Conservation (phyloP, 2,113 vertebrate species). For the Gadus macrocephalus region DNA sequence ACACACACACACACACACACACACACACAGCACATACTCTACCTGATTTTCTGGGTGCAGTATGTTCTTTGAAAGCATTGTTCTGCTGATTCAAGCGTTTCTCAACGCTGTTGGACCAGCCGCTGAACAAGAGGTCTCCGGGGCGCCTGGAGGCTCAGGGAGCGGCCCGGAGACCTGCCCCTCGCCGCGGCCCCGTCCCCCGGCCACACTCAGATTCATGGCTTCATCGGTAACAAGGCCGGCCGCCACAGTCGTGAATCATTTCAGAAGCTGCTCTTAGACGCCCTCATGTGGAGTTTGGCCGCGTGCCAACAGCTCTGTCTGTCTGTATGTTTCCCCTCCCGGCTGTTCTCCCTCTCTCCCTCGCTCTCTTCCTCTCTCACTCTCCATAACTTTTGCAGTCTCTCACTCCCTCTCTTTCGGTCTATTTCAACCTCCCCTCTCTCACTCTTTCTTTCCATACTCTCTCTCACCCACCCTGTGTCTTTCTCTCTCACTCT, state of each 20-base stretch:
- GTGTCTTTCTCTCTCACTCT: too few relatives aligned
- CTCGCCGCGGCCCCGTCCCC: not conserved
- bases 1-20: not conserved
- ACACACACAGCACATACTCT: not conserved
- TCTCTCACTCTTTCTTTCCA: too few relatives aligned
- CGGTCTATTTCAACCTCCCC: too few relatives aligned
- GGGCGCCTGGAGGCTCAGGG: not conserved
- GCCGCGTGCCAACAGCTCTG: conserved; percentile 36
- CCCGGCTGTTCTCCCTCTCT: conserved; percentile 5
- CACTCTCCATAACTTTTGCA: not conserved
- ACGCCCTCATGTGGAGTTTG: conserved; percentile 31
- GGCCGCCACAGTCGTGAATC: conserved; percentile 43
- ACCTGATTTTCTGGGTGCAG: not conserved
- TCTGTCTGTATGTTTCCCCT: conserved; percentile 17
- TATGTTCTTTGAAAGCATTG: not conserved
- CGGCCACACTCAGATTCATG: conserved; percentile 27
- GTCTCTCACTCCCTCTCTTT: too few relatives aligned
- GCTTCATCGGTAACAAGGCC: conserved; percentile 52
- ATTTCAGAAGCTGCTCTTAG: conserved; percentile 19
- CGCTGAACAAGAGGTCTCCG: not conserved
- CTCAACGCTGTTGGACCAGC: not conserved
- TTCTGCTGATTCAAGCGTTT: not conserved
- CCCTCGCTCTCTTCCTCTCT: not conserved
- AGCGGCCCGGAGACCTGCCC: not conserved
- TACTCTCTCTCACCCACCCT: too few relatives aligned